phyloP scores from a whole-genome alignment of 2,797 vertebrate genomes.

The Diglossa cyanea region DNA sequence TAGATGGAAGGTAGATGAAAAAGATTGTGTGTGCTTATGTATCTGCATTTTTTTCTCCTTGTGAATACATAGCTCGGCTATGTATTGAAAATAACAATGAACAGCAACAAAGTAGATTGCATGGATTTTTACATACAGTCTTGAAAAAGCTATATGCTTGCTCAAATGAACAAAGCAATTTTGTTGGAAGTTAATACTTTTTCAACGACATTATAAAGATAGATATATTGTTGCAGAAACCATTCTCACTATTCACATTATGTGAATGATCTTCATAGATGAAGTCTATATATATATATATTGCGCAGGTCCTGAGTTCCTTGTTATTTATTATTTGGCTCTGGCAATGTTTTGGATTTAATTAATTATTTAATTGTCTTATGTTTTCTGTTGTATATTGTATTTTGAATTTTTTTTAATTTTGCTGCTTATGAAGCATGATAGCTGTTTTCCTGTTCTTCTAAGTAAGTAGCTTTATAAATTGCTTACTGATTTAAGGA shows the following conservation, averaged over 20 bases:
- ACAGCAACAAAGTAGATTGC: not conserved
- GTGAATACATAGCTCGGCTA: fast-evolving
- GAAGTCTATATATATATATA: not conserved
- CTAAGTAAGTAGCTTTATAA: not conserved
- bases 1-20: not conserved
- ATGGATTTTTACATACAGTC: not conserved
- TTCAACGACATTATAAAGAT: not conserved
- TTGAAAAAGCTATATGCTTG: not conserved
- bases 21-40: not conserved
- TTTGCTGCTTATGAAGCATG: not conserved
- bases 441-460: not conserved
- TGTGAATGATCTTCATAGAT: not conserved
- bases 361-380: not conserved
- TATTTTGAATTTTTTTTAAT: not conserved
- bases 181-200: not conserved
- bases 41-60: not conserved
- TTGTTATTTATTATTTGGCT: not conserved
- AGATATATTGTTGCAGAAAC: not conserved
- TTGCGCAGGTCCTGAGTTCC: not conserved
- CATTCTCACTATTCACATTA: not conserved
- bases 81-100: not conserved
- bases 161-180: not conserved
- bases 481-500: not conserved
- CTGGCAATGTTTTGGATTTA: not conserved
- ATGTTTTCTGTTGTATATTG: not conserved